Evolutionary conservation across 2,797 vertebrate species (phyloP).

Genomic region (Spondyliosoma cantharus): DNA sequence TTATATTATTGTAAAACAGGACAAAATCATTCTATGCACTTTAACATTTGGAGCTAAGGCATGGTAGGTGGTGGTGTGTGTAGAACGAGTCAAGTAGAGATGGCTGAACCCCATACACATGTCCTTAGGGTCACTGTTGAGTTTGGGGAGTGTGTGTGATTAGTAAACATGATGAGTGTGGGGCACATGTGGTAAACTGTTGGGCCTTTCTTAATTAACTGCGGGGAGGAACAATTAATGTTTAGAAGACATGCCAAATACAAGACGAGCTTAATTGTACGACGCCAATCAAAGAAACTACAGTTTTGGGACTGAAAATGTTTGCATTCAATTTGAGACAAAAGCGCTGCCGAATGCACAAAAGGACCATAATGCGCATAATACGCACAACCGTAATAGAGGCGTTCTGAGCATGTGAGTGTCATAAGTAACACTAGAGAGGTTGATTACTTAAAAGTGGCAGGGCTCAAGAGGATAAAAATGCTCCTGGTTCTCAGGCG

Average conservation of each 20-base stretch:
- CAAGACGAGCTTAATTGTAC: slow-evolving; percentile 65
- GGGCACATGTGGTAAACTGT: slow-evolving; percentile 73
- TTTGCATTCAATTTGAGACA: slow-evolving; percentile 46
- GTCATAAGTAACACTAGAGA: slow-evolving; percentile 73
- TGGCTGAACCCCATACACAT: slow-evolving; percentile 56
- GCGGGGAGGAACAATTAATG: slow-evolving; percentile 71
- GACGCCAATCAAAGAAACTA: slow-evolving; percentile 61
- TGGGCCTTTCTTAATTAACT: slow-evolving; percentile 77
- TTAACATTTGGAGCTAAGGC: slow-evolving; percentile 11
- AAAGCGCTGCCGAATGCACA: slow-evolving; percentile 36
- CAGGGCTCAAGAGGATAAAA: slow-evolving; percentile 77
- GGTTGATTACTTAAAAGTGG: slow-evolving; percentile 82
- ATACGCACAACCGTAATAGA: slow-evolving; percentile 29
- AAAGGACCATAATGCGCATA: slow-evolving; percentile 30
- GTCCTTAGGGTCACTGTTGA: slow-evolving; percentile 72
- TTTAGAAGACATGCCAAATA: slow-evolving; percentile 70
- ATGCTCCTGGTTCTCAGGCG: slow-evolving; percentile 66
- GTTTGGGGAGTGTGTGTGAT: slow-evolving; percentile 68
- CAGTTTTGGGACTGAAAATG: slow-evolving; percentile 36
- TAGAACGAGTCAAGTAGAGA: slow-evolving; percentile 37
- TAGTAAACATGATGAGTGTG: slow-evolving; percentile 70
- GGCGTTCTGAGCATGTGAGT: slow-evolving; percentile 49
- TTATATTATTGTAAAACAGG: slow-evolving; percentile 18
- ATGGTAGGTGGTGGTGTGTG: slow-evolving; percentile 23
- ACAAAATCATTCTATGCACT: not conserved